Conservation (phyloP, 2,113 vertebrate genomes). For the Gavia stellata region DNA sequence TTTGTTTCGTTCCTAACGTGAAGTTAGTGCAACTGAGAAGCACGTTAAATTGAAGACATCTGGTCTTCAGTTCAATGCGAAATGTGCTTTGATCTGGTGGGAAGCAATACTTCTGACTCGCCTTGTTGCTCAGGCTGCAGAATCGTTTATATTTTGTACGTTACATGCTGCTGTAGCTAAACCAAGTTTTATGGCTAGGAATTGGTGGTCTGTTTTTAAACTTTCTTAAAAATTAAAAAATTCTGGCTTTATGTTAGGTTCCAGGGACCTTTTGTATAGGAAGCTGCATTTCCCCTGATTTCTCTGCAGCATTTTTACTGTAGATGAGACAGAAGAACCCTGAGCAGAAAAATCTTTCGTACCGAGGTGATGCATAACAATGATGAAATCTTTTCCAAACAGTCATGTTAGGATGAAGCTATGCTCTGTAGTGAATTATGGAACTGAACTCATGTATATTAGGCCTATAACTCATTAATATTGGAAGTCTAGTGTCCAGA, state of each 20-base stretch:
- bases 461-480: background rate
- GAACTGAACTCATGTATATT: background rate
- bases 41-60: conserved; percentile 27
- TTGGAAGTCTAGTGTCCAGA: background rate
- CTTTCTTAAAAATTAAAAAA: background rate
- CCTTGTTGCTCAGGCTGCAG: background rate
- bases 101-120: background rate
- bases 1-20: background rate
- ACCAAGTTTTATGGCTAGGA: background rate
- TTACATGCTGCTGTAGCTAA: background rate
- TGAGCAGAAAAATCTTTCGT: background rate
- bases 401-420: background rate
- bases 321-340: background rate
- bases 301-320: background rate
- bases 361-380: background rate
- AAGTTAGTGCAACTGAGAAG: conserved; percentile 4
- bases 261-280: background rate
- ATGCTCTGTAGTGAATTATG: background rate
- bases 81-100: background rate
- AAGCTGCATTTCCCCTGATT: background rate
- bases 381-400: background rate
- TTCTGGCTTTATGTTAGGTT: background rate
- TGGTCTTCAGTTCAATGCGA: background rate
- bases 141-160: background rate
- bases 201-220: background rate